Evolutionary conservation across 2,113 vertebrate species (phyloP).

Genomic region (Hystrix brachyura): DNA sequence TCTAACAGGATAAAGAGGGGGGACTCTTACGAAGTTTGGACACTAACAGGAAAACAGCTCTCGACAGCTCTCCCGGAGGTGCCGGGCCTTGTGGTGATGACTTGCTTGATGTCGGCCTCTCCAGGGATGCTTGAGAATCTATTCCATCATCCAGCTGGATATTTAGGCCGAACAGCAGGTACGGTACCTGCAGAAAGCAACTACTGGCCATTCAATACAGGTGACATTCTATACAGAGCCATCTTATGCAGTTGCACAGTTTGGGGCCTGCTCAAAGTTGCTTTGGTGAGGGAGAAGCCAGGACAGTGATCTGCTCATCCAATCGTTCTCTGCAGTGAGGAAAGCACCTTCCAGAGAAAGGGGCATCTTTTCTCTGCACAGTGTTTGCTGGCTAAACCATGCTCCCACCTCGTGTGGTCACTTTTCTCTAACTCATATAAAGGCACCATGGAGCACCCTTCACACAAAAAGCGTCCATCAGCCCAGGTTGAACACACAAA

Average conservation of each 20-base stretch:
- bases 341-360: neutral
- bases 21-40: constrained; percentile 30
- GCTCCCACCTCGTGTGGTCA: neutral
- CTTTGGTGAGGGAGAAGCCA: neutral
- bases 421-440: neutral
- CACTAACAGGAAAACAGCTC: constrained; percentile 20
- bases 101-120: neutral
- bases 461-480: neutral
- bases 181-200: neutral
- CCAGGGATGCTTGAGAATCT: neutral
- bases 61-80: constrained; percentile 8
- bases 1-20: constrained; percentile 61
- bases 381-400: neutral
- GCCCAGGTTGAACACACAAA: neutral
- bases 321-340: neutral
- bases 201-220: neutral
- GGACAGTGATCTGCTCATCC: neutral
- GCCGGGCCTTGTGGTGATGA: neutral
- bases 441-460: neutral
- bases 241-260: neutral
- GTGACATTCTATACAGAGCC: neutral
- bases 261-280: neutral
- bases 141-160: neutral
- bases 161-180: neutral
- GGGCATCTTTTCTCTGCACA: neutral